A percentile compares a stretch with the other conserved stretches of the same genome.
phyloP scores from a whole-genome alignment of 2,797 vertebrate genomes.

The Caiman crocodilus region DNA sequence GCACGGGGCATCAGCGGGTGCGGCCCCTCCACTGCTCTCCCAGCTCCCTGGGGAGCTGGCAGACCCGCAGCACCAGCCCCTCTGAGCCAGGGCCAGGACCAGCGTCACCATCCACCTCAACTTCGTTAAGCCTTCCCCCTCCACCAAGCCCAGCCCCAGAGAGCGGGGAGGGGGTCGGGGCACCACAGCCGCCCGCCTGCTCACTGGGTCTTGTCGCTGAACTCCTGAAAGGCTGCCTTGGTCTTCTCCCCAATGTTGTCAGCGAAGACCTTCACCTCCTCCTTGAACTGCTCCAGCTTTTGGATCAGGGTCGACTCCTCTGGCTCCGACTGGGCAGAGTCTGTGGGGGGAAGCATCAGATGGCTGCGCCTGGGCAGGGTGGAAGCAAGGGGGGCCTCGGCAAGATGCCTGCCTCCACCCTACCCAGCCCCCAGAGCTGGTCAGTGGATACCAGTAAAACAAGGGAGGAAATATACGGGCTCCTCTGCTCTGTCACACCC shows the following conservation, averaged over 20 bases:
- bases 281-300: background rate
- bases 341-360: background rate
- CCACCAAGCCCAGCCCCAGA: background rate
- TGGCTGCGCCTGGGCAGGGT: background rate
- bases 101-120: too few species aligned
- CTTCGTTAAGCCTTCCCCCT: too few species aligned
- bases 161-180: too few species aligned
- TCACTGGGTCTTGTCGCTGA: conserved; percentile 69
- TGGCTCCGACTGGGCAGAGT: background rate
- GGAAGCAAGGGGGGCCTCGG: background rate
- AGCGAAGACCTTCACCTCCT: conserved; percentile 20
- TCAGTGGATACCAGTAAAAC: too few species aligned
- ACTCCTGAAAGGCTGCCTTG: accelerated
- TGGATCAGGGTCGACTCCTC: conserved; percentile 60
- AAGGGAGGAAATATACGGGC: too few species aligned
- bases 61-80: too few species aligned
- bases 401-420: background rate
- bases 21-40: too few species aligned
- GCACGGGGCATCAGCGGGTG: background rate
- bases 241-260: conserved; percentile 43
- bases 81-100: too few species aligned
- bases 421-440: too few species aligned
- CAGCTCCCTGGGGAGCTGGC: too few species aligned
- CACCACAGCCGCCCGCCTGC: background rate
- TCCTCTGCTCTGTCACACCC: too few species aligned